Base-by-base conservation (phyloP, 2,113 vertebrate species). In the Tachycineta bicolor region DNA sequence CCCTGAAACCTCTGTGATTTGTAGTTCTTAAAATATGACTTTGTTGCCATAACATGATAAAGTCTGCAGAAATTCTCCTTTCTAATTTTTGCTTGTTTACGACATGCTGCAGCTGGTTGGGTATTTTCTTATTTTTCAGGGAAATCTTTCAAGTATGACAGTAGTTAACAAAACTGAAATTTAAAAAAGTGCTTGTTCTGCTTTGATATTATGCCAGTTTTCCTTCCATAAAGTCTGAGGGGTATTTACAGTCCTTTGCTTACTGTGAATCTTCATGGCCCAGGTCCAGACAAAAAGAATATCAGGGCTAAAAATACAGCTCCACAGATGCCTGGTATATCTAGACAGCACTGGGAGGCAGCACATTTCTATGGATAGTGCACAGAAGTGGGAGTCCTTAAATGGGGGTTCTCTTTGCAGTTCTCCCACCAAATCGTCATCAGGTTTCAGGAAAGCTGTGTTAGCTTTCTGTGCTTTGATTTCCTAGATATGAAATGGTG, bases 171-270 rank as follows among this genome's bases (percentile, higher is more conserved):
- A 93, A 95, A 76, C 34, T 62, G 92, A 93, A 91, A 97, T 97
- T 95, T 96, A 97, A 78, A 64, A 93, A 94, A 94, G 67, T 87
- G 85, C 90, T 95, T 89, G n/a, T 44, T 87, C 62, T 58, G 80
- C 90, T 97, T 97, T 97, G 74, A 97, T 91, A 93, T 64, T n/a
- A 85, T 87, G 96, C 96, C 96, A 96, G 91, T 89, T 92, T 95
- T 96, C 52, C 89, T 87, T 63, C 55, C 89, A 63, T 89, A 86
- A 55, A 62, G 78, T 98, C 86, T 68, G 89, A 91, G 87, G 91
- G 62, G 67, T 92, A 84, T 91, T 97, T 96, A 93, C 91, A 91
- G 81, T 92, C 95, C 89, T 82, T 69, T 89, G 95, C 65, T 93
- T 94, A 94, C 94, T 95, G 81, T 73, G 92, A 95, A 96, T 88